A percentile compares a stretch with the other conserved stretches of the same genome.
These are phyloP conservation scores for Noctua janthina DNA, from an alignment of 2,888 invertebrate species.

Conservation along the genomic window DNA sequence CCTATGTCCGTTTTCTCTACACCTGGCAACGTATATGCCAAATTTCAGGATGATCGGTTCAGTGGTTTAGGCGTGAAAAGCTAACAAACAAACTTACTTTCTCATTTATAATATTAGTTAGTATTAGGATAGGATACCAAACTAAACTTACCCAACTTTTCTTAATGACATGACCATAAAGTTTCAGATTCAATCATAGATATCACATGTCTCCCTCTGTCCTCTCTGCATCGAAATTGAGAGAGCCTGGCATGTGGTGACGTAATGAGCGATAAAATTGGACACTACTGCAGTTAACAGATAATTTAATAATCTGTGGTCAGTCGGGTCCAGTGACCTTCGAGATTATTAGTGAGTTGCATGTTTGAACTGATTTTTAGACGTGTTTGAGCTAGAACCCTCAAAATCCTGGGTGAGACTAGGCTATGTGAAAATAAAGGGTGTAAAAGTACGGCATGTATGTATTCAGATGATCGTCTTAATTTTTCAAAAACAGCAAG, in stretches of 20 bases:
- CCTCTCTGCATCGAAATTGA: slow-evolving; percentile 2
- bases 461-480: too few relatives aligned
- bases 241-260: slow-evolving; percentile 31
- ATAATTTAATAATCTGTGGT: slow-evolving; percentile 19
- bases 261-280: slow-evolving; percentile 43
- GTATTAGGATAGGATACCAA: not conserved
- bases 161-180: slow-evolving; percentile 45
- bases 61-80: too few relatives aligned
- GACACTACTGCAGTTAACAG: slow-evolving; percentile 43
- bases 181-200: slow-evolving; percentile 38
- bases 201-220: slow-evolving; percentile 34
- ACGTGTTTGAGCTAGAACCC: too few relatives aligned
- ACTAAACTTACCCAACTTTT: slow-evolving; percentile 12
- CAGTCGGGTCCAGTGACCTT: slow-evolving; percentile 10
- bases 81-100: too few relatives aligned
- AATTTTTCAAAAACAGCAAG: too few relatives aligned
- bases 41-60: too few relatives aligned
- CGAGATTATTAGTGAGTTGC: not conserved
- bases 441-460: too few relatives aligned
- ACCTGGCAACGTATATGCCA: too few relatives aligned
- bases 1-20: too few relatives aligned
- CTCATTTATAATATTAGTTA: too few relatives aligned
- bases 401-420: too few relatives aligned
- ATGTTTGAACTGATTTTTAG: not conserved
- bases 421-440: too few relatives aligned